Evolutionary conservation across 2,113 vertebrate genomes (phyloP).

Genomic region (Procavia capensis): DNA sequence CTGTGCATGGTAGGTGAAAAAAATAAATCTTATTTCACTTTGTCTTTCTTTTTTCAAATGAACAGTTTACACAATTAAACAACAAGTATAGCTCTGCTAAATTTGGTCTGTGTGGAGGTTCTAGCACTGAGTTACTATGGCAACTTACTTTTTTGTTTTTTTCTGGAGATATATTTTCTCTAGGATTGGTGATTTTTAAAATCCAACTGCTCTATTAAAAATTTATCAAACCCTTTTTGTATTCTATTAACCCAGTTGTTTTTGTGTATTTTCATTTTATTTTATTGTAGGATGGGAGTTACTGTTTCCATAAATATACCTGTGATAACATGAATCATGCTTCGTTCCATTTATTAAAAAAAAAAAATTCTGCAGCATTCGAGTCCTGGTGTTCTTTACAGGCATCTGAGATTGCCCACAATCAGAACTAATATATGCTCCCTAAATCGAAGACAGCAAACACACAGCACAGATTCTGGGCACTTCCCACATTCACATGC

Average conservation of each 20-base stretch:
- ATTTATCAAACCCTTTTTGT: neutral
- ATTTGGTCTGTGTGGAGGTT: conserved; percentile 85
- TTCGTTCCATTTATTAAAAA: conserved; percentile 28
- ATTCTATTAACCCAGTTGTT: neutral
- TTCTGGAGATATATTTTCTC: conserved; percentile 84
- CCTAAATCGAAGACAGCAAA: neutral
- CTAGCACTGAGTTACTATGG: conserved; percentile 87
- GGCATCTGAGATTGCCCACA: neutral
- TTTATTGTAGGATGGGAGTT: neutral
- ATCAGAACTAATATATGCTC: neutral
- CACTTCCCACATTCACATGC: neutral
- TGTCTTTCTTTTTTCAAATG: conserved; percentile 76
- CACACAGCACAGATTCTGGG: neutral
- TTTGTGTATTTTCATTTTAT: conserved; percentile 51
- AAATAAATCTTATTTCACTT: conserved; percentile 52
- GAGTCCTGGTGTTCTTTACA: neutral
- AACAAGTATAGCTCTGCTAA: conserved; percentile 85
- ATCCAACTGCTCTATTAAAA: conserved; percentile 51
- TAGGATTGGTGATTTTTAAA: conserved; percentile 78
- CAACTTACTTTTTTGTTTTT: conserved; percentile 85
- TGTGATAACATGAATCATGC: neutral
- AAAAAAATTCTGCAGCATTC: neutral
- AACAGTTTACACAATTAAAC: conserved; percentile 82
- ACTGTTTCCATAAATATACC: neutral
- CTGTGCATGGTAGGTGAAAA: conserved; percentile 19